Conservation (phyloP, 2,797 vertebrate species). For the Karalla daura region DNA sequence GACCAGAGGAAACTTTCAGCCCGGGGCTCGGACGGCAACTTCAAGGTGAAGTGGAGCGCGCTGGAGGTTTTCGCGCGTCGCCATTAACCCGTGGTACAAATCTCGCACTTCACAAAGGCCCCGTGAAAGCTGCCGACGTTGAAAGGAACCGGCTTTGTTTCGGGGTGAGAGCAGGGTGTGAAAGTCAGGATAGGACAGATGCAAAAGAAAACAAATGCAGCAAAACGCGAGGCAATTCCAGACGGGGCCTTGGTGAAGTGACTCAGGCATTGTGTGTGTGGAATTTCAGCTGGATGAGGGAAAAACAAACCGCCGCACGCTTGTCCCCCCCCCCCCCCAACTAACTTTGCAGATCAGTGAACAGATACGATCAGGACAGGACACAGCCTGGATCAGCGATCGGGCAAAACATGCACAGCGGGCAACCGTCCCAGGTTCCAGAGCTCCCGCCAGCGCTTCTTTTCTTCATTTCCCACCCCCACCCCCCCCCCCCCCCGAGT, state of each 20-base stretch:
- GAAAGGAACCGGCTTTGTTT: conserved; percentile 8
- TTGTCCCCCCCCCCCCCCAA: too few relatives aligned
- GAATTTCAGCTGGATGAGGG: neutral
- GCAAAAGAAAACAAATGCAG: neutral
- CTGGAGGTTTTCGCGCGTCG: conserved; percentile 20
- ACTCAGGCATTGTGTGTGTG: neutral
- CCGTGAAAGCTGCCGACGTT: conserved; percentile 41
- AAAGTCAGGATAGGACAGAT: neutral
- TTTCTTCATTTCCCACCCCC: too few relatives aligned
- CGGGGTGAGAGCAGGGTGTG: neutral
- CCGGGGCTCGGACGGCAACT: conserved; percentile 38
- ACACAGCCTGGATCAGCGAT: too few relatives aligned
- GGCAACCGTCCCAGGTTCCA: neutral
- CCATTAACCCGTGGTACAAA: conserved; percentile 46
- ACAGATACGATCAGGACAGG: neutral
- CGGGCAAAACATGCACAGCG: neutral
- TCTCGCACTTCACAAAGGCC: conserved; percentile 26
- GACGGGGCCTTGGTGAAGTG: neutral
- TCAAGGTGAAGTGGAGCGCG: conserved; percentile 33
- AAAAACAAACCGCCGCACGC: neutral
- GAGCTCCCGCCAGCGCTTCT: too few relatives aligned
- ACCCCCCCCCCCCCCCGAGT: too few relatives aligned
- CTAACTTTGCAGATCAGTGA: too few relatives aligned
- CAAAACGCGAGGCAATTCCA: too few relatives aligned
- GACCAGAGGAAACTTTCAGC: conserved; percentile 54